Base-by-base conservation (phyloP, 1,140 invertebrate species). In the Wasmannia auropunctata region DNA sequence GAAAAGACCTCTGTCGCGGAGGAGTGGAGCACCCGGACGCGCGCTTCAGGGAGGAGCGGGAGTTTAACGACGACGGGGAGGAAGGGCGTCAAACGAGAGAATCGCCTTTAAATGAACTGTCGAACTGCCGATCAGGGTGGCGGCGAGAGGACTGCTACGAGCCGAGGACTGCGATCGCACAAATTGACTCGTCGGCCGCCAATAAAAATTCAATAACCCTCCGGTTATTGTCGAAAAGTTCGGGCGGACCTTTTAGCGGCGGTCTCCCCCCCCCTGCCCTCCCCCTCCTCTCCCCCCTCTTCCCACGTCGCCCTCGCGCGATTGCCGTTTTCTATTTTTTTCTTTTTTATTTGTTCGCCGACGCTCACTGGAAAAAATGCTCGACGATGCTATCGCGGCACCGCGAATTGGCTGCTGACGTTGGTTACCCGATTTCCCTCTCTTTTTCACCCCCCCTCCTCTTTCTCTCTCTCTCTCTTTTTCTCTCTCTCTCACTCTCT, bases 151-250 rank as follows among this genome's bases (percentile, higher is more conserved):
- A 43, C n/a, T n/a, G n/a, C n/a, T n/a, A 86, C 63, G 65, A 76
- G 25, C 31, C n/a, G 49, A 19, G 60, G 54, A n/a, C 76, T 76
- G 91, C 89, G 90, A 91, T 93, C 90, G 63, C 63, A 91, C 92
- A 94, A 93, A 94, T 94, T 94, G 93, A 91, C 80, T 90, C 87
- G 92, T 88, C 90, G 92, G 63, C 87, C 90, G 88, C 91, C 92
- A 94, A 94, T 94, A 94, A 94, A 94, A 94, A 94, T 94, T 93
- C 93, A 94, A 93, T 93, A 93, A 92, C 91, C 83, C 84, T 72
- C 69, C 67, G 85, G 89, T 90, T 90, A 90, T 90, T 90, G 89
- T 90, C 89, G 86, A 90, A 90, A 90, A 90, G 80, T 90, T 90
- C 62, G 88, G 75, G 75, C 75, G 74, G 85, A 84, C 86, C 87